These are phyloP conservation scores for Arctocebus calabarensis DNA, from an alignment of 2,797 vertebrate genomes.

Conservation along the genomic window DNA sequence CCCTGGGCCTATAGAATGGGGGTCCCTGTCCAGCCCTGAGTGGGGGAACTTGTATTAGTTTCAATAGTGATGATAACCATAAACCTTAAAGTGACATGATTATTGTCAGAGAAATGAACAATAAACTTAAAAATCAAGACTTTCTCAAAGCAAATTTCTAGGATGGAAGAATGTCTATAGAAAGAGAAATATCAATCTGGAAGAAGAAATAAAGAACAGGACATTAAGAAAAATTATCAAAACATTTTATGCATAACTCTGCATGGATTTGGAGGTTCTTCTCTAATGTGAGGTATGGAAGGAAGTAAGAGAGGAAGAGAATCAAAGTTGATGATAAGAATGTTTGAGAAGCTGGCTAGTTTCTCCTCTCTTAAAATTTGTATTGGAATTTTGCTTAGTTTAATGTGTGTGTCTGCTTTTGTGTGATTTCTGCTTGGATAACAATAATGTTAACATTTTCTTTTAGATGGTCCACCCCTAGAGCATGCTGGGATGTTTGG, in stretches of 20 bases:
- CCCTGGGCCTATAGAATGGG: too few relatives aligned
- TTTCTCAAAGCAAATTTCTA: not conserved
- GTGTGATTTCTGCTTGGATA: slow-evolving; percentile 48
- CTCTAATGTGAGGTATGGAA: not conserved
- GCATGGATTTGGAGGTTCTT: not conserved
- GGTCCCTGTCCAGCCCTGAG: too few relatives aligned
- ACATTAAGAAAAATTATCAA: not conserved
- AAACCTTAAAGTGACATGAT: not conserved
- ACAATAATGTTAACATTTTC: slow-evolving; percentile 70
- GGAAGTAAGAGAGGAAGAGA: not conserved
- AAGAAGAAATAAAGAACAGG: not conserved
- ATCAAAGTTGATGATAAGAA: slow-evolving; percentile 32
- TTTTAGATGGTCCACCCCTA: not conserved
- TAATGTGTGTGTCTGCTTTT: not conserved
- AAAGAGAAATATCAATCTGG: not conserved
- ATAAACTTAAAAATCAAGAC: not conserved
- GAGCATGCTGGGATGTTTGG: slow-evolving; percentile 22
- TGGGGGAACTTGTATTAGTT: not conserved
- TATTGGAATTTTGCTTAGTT: slow-evolving; percentile 47
- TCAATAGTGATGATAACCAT: not conserved
- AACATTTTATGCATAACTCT: not conserved
- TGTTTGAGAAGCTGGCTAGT: not conserved
- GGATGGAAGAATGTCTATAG: not conserved
- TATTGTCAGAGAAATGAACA: not conserved
- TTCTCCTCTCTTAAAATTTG: slow-evolving; percentile 48